Evolutionary conservation across 2,797 vertebrate species (phyloP), one percentile per base, ranked within the genome.

Genomic region (Sardinella longiceps): DNA sequence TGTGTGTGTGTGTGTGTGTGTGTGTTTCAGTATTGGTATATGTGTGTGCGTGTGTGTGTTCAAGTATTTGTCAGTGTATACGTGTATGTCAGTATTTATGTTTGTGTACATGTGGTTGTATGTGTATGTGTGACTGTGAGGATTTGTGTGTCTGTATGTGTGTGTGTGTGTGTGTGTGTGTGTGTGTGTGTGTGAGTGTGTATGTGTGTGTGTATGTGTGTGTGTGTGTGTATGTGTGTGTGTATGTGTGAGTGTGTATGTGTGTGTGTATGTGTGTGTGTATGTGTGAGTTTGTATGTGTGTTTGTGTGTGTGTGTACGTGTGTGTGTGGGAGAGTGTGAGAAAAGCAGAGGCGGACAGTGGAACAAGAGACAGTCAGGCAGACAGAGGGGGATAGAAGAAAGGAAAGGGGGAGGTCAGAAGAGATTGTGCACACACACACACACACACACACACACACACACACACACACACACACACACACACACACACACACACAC

Each of bases 401-500:
- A 80, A 86, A 84, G 70, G 87, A 88, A 86, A 86, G 90, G 83
- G 88, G 91, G 92, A 86, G 92, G 94, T 91, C 91, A 91, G 80
- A 15, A 85, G 90, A 92, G 88, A 91, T 91, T 88, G 92, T 90
- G n/a, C 45, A 46, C 45, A 46, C 45, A 46, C 45, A 46, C 45
- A 46, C 45, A 46, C 45, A 46, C 45, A 46, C 45, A 46, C 46
- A 46, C 45, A 46, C 45, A 46, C 45, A 46, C 45, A 50, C 48
- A 50, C 48, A 50, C 48, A 50, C 48, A 46, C 45, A 46, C 45
- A 46, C 45, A 46, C 45, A 46, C 46, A 48, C 46, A 48, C 46
- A 48, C 46, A 50, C 48, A 50, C 51, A 53, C 51, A 53, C 51
- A 23, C 51, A 53, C 18, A 53, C 51, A 53, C 51, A 53, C 51